Evolutionary conservation across 2,113 vertebrate genomes (phyloP).

Genomic region (Alouatta palliata): DNA sequence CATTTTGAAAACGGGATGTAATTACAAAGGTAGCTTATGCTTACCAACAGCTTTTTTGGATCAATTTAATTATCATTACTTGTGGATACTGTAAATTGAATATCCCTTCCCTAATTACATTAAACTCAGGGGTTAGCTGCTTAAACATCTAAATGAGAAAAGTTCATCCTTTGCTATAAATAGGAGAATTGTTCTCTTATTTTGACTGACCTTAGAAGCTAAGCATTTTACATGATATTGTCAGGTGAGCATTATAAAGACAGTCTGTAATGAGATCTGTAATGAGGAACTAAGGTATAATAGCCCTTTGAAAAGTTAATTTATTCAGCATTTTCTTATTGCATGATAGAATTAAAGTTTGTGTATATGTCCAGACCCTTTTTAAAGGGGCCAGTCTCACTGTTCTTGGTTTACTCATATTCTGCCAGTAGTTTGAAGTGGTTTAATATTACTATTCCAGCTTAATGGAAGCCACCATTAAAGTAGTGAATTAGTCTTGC

Average conservation of each 20-base stretch:
- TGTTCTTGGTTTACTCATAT: conserved; percentile 59
- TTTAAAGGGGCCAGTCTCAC: conserved; percentile 55
- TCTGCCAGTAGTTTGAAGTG: conserved; percentile 53
- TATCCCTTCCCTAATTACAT: conserved; percentile 89
- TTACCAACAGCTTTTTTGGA: conserved; percentile 90
- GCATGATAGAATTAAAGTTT: conserved; percentile 77
- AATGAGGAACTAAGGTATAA: conserved; percentile 86
- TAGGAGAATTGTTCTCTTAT: conserved; percentile 85
- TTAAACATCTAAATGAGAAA: conserved; percentile 86
- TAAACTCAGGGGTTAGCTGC: conserved; percentile 87
- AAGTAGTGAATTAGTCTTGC: conserved; percentile 63
- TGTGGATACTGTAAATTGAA: conserved; percentile 92
- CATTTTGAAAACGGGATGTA: conserved; percentile 87
- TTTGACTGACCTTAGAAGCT: conserved; percentile 85
- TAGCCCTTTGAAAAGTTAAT: conserved; percentile 85
- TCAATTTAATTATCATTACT: conserved; percentile 91
- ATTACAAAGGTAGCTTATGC: conserved; percentile 90
- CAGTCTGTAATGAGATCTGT: conserved; percentile 86
- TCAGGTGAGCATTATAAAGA: conserved; percentile 87
- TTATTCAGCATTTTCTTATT: conserved; percentile 81
- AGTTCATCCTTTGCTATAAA: conserved; percentile 87
- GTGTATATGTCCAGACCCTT: conserved; percentile 61
- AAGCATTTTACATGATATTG: conserved; percentile 78
- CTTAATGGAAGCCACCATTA: conserved; percentile 67
- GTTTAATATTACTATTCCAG: conserved; percentile 64